Evolutionary conservation across 2,888 invertebrate species (phyloP), one percentile per base, ranked within the genome.

Genomic region (Plutella xylostella): DNA sequence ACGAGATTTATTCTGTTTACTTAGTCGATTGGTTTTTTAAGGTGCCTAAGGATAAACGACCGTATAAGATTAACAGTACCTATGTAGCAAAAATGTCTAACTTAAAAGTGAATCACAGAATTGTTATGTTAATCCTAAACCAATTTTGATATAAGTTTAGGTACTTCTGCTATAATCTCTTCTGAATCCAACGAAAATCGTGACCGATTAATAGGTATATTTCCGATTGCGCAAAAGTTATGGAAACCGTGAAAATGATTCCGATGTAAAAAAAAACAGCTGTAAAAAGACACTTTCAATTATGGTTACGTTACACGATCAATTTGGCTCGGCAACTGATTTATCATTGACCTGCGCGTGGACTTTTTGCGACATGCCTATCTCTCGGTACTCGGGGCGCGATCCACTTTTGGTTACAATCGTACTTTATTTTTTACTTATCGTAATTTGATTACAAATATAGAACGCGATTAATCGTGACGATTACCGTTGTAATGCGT

Each of bases 241-340:
- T n/a, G 31, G 19, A 42, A 42, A 5, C n/a, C n/a, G n/a, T n/a
- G n/a, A n/a, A n/a, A n/a, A n/a, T n/a, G n/a, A n/a, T n/a, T n/a
- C n/a, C 12, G 31, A 42, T 14, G 19, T 7, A 31, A 40, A 30
- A 42, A 14, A 18, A 30, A n/a, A 17, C 3, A 18, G 12, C 9
- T 14, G 6, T 42, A 42, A 42, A 42, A 42, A 31, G 42, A 31
- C 42, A 42, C 42, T 42, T 42, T 42, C 31, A 42, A 42, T 42
- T 31, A 42, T n/a, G 31, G 31, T 31, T 18, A 40, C 39, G 39
- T 40, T 40, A 25, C n/a, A n/a, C 25, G 22, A 25, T 21, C 31
- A 42, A 42, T 42, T 17, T 31, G 41, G 30, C 19, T 19, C 19
- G 41, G 30, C 41, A 41, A 31, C 42, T 42, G n/a, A n/a, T n/a